Evolutionary conservation across 64 coral and sea anemone species (phyloP).

Genomic region (Pocillopora verrucosa): DNA sequence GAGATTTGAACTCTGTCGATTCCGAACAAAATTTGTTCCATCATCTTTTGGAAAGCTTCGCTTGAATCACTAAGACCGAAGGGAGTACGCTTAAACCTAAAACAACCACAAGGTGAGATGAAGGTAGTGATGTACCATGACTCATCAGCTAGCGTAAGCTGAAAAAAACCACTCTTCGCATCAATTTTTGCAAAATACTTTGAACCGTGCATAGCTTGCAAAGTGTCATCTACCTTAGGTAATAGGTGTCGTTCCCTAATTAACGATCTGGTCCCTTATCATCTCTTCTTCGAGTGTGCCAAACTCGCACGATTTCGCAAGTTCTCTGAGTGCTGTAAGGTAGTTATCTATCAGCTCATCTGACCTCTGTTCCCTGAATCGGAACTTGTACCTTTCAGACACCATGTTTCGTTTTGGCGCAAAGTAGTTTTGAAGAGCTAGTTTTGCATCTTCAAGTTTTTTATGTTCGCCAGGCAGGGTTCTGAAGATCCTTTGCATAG

Average conservation of each 20-base stretch:
- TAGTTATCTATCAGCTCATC: constrained; percentile 41
- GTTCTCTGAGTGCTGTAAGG: constrained; percentile 34
- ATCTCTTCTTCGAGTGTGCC: constrained; percentile 51
- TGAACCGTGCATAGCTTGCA: constrained; percentile 42
- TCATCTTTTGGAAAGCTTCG: constrained; percentile 40
- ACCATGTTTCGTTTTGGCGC: constrained; percentile 46
- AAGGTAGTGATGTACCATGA: no score
- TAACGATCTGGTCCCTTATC: constrained; percentile 2
- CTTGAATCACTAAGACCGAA: constrained; percentile 36
- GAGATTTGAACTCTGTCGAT: constrained; percentile 34
- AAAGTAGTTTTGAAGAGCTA: constrained; percentile 35
- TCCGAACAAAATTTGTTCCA: constrained; percentile 32
- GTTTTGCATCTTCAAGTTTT: no score
- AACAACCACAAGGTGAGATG: constrained; percentile 11
- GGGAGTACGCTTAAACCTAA: constrained; percentile 14
- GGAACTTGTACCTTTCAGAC: constrained; percentile 30
- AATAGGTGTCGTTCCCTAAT: constrained; percentile 37
- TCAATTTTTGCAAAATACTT: no score
- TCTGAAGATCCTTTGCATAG: no score
- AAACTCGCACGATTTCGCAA: constrained; percentile 41
- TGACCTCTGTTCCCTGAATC: background rate
- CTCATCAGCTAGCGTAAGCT: no score
- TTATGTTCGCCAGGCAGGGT: no score
- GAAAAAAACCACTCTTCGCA: no score
- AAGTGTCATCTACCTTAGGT: constrained; percentile 46